Conservation (phyloP, 2,113 vertebrate species). For the Micronisus gabar region DNA sequence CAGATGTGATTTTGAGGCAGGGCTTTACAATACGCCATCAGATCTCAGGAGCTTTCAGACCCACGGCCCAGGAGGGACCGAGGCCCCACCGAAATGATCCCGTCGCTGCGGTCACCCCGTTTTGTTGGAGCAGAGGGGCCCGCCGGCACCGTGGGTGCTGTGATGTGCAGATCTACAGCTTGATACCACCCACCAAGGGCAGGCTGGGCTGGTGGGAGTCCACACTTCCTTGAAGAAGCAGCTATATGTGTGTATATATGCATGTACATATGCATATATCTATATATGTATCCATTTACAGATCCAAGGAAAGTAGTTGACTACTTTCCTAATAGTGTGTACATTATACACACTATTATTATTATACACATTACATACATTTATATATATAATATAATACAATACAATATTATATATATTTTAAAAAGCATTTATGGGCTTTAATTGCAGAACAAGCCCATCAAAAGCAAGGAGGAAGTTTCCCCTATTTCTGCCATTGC, state of each 20-base stretch:
- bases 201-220: not conserved
- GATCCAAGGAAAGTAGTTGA: not conserved
- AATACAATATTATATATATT: not conserved
- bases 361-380: not conserved
- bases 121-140: not conserved
- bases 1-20: not conserved
- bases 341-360: not conserved
- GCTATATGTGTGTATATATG: not conserved
- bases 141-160: rapidly evolving
- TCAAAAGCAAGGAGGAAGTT: not conserved
- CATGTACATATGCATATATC: not conserved
- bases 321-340: not conserved
- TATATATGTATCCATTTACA: not conserved
- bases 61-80: not conserved
- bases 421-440: not conserved
- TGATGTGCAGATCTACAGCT: not conserved
- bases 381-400: not conserved
- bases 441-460: not conserved
- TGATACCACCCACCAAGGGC: not conserved
- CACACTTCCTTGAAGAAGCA: not conserved
- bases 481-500: not conserved
- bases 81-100: rapidly evolving
- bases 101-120: rapidly evolving
- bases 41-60: not conserved
- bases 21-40: not conserved